Percentiles rank a stretch among this genome's conserved stretches.
Conservation (phyloP, 37 sponge, comb jelly and placozoan species). For the Diacarnus erythraeanus region DNA sequence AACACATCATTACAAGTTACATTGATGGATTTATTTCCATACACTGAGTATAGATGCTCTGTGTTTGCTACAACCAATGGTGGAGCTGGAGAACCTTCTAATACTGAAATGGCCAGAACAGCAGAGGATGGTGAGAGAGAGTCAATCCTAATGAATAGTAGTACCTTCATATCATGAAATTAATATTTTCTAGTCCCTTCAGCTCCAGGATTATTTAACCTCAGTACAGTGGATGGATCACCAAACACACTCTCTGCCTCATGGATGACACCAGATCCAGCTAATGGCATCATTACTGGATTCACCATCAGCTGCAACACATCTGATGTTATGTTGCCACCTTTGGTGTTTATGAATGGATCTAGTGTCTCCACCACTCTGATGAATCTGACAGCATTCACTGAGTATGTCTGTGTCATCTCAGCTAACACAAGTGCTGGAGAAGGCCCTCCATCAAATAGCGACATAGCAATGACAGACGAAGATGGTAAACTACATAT, state of each 20-base stretch:
- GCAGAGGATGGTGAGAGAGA: slow-evolving; percentile 42
- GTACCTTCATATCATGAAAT: too few species aligned
- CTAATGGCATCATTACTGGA: slow-evolving; percentile 43
- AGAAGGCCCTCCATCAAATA: slow-evolving; percentile 18
- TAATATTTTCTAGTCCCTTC: slow-evolving; percentile 9
- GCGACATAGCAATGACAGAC: slow-evolving; percentile 1
- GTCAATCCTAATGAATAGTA: too few species aligned
- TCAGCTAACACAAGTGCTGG: slow-evolving; percentile 59
- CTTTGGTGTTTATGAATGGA: too few species aligned
- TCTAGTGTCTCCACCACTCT: background rate
- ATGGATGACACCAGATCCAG: slow-evolving; percentile 19
- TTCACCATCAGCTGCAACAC: slow-evolving; percentile 21
- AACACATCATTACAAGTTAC: background rate
- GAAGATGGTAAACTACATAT: too few species aligned
- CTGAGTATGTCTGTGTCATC: slow-evolving; percentile 44
- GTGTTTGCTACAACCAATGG: slow-evolving; percentile 57
- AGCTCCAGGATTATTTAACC: background rate
- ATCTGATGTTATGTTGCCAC: background rate
- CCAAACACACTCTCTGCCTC: background rate
- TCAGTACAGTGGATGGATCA: background rate
- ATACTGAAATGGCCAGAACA: slow-evolving; percentile 12
- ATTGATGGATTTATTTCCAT: slow-evolving; percentile 35
- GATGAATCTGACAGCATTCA: slow-evolving; percentile 42
- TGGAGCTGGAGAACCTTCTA: slow-evolving; percentile 40
- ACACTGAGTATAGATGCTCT: slow-evolving; percentile 43